Conservation (phyloP, 2,113 vertebrate genomes). For the Callipepla squamata region DNA sequence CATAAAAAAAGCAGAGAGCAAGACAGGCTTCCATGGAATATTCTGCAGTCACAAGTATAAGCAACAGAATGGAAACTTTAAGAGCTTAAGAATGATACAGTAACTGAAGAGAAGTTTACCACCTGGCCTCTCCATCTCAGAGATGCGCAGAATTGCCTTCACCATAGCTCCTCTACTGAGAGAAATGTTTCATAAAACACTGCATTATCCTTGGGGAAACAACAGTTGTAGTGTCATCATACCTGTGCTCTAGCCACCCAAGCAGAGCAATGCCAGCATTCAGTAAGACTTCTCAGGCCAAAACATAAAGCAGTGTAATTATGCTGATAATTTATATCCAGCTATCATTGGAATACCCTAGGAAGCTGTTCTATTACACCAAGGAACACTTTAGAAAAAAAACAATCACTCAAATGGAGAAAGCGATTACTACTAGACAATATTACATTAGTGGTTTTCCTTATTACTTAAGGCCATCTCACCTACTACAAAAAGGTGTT, state of each 20-base stretch:
- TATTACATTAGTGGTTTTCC: background rate
- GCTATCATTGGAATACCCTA: background rate
- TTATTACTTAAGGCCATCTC: background rate
- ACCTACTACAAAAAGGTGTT: background rate
- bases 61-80: background rate
- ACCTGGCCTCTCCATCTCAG: background rate
- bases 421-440: background rate
- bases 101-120: background rate
- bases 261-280: background rate
- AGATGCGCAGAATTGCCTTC: background rate
- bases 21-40: background rate
- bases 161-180: background rate
- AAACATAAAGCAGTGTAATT: background rate
- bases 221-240: background rate
- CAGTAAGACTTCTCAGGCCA: background rate
- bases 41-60: background rate
- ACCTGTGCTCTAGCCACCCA: background rate
- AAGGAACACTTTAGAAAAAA: background rate
- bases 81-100: background rate
- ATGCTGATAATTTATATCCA: background rate
- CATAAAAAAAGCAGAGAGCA: background rate
- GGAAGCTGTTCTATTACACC: background rate
- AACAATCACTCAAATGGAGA: slow-evolving; percentile 12
- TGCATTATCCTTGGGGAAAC: fast-evolving
- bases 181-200: background rate